Percentiles rank a stretch among this genome's conserved stretches.
These are phyloP conservation scores for Tetrapedia diversipes DNA, from an alignment of 2,888 invertebrate genomes.

Conservation along the genomic window DNA sequence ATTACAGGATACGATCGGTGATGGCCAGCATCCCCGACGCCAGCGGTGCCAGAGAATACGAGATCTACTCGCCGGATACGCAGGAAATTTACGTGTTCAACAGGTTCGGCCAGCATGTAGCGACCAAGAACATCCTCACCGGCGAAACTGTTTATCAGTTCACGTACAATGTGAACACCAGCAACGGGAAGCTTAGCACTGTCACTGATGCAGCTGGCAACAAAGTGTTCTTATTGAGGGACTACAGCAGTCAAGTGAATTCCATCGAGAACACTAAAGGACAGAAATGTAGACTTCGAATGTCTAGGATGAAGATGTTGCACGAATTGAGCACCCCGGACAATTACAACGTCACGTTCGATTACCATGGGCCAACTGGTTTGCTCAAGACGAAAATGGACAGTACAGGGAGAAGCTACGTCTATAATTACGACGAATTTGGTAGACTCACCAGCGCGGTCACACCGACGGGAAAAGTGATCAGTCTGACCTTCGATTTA, in stretches of 20 bases:
- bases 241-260: conserved; percentile 94
- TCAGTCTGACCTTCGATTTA: conserved; percentile 94
- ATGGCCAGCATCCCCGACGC: conserved; percentile 95
- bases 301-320: conserved; percentile 96
- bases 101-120: conserved; percentile 96
- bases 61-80: conserved; percentile 97
- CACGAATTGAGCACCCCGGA: conserved; percentile 96
- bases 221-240: conserved; percentile 92
- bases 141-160: conserved; percentile 96
- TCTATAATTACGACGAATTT: conserved; percentile 97
- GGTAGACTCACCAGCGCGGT: conserved; percentile 95
- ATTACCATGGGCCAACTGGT: conserved; percentile 95
- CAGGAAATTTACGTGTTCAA: conserved; percentile 98
- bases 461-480: conserved; percentile 97
- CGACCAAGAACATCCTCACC: conserved; percentile 97
- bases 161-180: conserved; percentile 98
- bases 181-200: conserved; percentile 96
- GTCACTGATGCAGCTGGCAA: conserved; percentile 97
- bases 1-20: conserved; percentile 93
- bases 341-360: conserved; percentile 96
- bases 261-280: conserved; percentile 97
- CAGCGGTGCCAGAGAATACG: conserved; percentile 92
- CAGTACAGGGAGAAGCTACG: conserved; percentile 94
- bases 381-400: conserved; percentile 94
- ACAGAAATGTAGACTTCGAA: conserved; percentile 93